Evolutionary conservation across 2,888 invertebrate species (phyloP).

Genomic region (Mesochorus sp.): DNA sequence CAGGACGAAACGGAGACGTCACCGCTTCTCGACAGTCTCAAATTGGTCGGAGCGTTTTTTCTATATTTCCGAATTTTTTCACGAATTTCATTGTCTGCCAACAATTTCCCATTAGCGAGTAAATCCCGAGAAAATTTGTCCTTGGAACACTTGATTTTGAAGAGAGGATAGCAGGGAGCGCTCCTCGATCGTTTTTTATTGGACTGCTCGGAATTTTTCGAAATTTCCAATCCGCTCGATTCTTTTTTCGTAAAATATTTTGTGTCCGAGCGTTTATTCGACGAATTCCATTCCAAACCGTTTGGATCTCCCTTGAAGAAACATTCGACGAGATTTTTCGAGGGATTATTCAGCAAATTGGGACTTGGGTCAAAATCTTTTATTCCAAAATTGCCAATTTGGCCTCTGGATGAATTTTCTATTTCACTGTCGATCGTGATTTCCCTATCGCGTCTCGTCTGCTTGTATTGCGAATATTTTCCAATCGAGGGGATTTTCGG

Average conservation of each 20-base stretch:
- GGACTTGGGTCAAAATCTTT: not conserved
- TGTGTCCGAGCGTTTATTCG: not conserved
- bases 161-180: slow-evolving; percentile 56
- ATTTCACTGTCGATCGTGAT: not conserved
- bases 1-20: slow-evolving; percentile 34
- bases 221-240: not conserved
- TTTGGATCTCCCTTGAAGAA: not conserved
- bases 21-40: slow-evolving; percentile 47
- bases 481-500: not conserved
- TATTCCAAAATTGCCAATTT: no score
- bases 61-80: slow-evolving; percentile 20
- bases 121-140: slow-evolving; percentile 50
- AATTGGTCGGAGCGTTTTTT: not conserved
- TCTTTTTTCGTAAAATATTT: slow-evolving; percentile 1
- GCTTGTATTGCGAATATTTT: not conserved
- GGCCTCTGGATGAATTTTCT: no score
- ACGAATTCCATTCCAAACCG: not conserved
- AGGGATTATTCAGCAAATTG: not conserved
- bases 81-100: not conserved
- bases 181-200: slow-evolving; percentile 53
- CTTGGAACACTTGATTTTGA: slow-evolving; percentile 55
- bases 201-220: not conserved
- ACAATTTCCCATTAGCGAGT: not conserved
- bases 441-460: not conserved
- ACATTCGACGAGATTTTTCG: not conserved